A percentile compares a stretch with the other conserved stretches of the same genome.
Conservation (phyloP, 2,888 invertebrate species). For the Pammene aurita region DNA sequence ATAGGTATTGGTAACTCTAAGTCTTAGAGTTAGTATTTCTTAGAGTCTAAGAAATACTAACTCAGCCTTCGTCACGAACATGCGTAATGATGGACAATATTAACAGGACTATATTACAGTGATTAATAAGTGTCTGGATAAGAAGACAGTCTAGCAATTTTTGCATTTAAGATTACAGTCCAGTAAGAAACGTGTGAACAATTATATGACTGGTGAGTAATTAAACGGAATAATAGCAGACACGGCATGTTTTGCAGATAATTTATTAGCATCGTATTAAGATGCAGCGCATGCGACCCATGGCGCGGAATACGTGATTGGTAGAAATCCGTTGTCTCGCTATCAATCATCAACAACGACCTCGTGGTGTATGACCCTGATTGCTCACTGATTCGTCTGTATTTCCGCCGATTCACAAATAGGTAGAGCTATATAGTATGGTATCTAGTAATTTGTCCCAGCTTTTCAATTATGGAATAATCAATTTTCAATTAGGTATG, state of each 20-base stretch:
- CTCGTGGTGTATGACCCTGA: constrained; percentile 25
- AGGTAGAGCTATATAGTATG: background rate
- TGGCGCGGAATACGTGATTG: constrained; percentile 24
- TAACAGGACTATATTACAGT: background rate
- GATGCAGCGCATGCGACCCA: constrained; percentile 14
- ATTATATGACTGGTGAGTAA: constrained; percentile 4
- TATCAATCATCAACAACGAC: constrained; percentile 30
- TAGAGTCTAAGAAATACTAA: background rate
- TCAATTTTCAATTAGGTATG: too few relatives aligned
- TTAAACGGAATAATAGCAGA: constrained; percentile 14
- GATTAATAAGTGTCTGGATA: background rate
- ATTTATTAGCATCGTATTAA: constrained; percentile 22
- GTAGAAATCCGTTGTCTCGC: constrained; percentile 33
- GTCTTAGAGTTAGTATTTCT: too few relatives aligned
- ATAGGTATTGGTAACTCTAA: too few relatives aligned
- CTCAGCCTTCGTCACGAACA: background rate
- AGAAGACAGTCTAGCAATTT: background rate
- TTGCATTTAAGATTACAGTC: background rate
- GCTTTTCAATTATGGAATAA: too few relatives aligned
- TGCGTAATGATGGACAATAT: background rate
- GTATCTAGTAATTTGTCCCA: too few relatives aligned
- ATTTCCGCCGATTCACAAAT: background rate
- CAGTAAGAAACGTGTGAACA: constrained; percentile 1
- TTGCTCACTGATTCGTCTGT: constrained; percentile 1
- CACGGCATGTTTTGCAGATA: constrained; percentile 9